Percentiles rank a stretch among this genome's conserved stretches.
Conservation (phyloP, 2,113 vertebrate genomes). For the Machaerirhynchus nigripectus region DNA sequence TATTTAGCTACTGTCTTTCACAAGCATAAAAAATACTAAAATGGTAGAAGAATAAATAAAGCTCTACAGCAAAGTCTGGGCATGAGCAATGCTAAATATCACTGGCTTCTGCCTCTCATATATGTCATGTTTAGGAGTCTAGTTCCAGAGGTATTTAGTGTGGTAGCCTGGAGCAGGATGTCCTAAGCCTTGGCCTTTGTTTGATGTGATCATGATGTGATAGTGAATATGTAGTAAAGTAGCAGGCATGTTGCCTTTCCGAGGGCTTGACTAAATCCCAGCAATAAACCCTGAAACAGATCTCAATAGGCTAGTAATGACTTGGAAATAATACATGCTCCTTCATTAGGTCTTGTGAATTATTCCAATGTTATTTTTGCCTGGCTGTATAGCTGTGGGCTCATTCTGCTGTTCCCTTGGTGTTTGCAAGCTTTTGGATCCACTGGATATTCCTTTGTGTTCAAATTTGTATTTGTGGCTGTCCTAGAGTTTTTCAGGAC, state of each 20-base stretch:
- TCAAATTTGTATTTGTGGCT: background rate
- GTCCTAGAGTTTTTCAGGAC: background rate
- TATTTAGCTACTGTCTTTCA: background rate
- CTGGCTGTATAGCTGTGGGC: background rate
- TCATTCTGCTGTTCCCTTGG: background rate
- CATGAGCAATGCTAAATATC: background rate
- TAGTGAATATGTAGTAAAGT: background rate
- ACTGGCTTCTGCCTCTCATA: background rate
- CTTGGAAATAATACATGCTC: background rate
- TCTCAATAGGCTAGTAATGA: background rate
- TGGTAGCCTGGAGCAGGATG: background rate
- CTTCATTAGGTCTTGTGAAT: background rate
- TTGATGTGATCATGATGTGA: background rate
- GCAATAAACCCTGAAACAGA: background rate
- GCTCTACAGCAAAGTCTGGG: background rate
- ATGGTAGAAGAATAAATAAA: background rate
- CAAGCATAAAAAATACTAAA: background rate
- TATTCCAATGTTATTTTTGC: background rate
- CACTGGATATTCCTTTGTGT: background rate
- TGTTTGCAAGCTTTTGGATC: background rate
- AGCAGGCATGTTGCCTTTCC: background rate
- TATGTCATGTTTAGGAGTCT: background rate
- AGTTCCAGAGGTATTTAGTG: background rate
- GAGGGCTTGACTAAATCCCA: background rate
- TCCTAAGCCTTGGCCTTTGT: background rate